Evolutionary conservation across 2,113 vertebrate species (phyloP), one percentile per base, ranked within the genome.

Genomic region (Plestiodon gilberti): DNA sequence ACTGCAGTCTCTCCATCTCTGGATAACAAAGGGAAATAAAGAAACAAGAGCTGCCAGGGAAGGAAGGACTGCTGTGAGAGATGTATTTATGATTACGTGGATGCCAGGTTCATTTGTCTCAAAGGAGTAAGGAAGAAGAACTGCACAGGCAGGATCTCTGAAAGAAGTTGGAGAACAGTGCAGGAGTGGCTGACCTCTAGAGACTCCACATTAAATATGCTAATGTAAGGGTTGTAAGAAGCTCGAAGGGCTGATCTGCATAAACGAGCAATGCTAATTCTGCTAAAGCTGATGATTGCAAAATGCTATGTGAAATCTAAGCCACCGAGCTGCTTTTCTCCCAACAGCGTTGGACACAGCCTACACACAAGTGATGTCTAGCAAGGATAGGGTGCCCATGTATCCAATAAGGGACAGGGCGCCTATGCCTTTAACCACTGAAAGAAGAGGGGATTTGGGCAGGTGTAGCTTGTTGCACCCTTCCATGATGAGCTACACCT

Each of bases 161-260:
- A 76, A 59, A 61, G 28, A 57, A 69, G 13, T 2, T 57, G 57
- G 61, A 69, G 30, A 81, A 74, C 73, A 89, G n/a, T 71, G 38
- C 23, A 62, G 40, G 14, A 85, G 83, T 33, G 35, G 64, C 30
- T 33, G 62, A 28, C 67, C 73, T 82, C 79, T 11, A 61, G 83
- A 25, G 83, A 77, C 55, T 59, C 40, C 61, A 65, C 33, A 23
- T 86, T 86, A 82, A 85, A 78, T 15, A 82, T 82, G 73, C 73
- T 82, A 89, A 89, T 64, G 65, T 71, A n/a, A n/a, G n/a, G 82
- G 64, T 55, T 88, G 38, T 78, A 67, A 82, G 65, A 77, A 71
- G 71, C 40, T 48, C 40, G 88, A 70, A 85, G 83, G 64, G 67
- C 35, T 78, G 73, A 78, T 85, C 40, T 82, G 52, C 79, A 86